Evolutionary conservation across 2,888 invertebrate genomes (phyloP), one percentile per base, ranked within the genome.

Genomic region (Drosophila percnosoma): DNA sequence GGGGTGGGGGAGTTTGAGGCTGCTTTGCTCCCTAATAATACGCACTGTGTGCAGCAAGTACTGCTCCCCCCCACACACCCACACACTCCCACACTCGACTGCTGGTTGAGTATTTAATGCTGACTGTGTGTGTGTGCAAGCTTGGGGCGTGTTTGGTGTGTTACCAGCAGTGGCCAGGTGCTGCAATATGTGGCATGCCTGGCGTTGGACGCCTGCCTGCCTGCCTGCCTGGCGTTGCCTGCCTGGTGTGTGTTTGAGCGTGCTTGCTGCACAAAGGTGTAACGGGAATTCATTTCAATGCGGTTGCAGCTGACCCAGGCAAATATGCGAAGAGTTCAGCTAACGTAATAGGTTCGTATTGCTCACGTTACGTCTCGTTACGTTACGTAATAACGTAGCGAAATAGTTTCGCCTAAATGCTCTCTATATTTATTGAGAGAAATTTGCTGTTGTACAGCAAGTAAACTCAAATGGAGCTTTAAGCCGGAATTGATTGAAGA

Each of bases 131-230:
- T 21, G 42, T 21, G 42, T 42, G 21, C 18, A 8, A 2, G 38
- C 18, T 38, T 38, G 38, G 38, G 21, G 42, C n/a, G 21, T 45
- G 21, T 45, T 8, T 18, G 45, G 27, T 18, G 27, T 49, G 49
- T 27, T 27, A 5, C 49, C 49, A 10, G 21, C 45, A 21, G 18
- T 27, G 27, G 49, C 5, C 49, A 49, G 49, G 27, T 49, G 49
- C 29, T 18, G 49, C 49, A 18, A 49, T 49, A 49, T 49, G 49
- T 49, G 49, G 49, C 49, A 49, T 18, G 29, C 49, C 27, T 27
- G 49, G 2, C 10, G 48, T 27, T 48, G 48, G 15, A 4, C 18
- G 27, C 4, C 11, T 13, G 45, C n/a, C 6, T 24, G 27, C 24
- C 24, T 18, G 49, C 27, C 27, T 18, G 49, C 49, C 49, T 27